A percentile compares a stretch with the other conserved stretches of the same genome.
Conservation (phyloP, 2,113 vertebrate genomes). For the Petaurus breviceps region DNA sequence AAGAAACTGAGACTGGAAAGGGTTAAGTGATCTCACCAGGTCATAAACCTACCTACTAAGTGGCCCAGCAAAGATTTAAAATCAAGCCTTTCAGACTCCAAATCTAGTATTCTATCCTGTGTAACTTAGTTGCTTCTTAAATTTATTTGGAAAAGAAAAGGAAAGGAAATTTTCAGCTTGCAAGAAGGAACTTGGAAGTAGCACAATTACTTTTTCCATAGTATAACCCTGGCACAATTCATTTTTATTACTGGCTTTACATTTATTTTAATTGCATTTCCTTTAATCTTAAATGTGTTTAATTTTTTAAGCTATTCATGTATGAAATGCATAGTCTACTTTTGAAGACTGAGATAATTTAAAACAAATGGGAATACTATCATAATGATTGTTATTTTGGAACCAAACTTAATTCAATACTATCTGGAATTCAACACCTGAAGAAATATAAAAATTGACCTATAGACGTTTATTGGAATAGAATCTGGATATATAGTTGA, state of each 20-base stretch:
- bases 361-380: constrained; percentile 23
- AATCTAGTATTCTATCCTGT: not conserved
- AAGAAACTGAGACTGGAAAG: too few relatives aligned
- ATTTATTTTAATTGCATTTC: constrained; percentile 45
- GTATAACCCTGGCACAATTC: not conserved
- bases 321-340: not conserved
- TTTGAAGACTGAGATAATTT: constrained; percentile 28
- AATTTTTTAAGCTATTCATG: constrained; percentile 25
- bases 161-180: not conserved
- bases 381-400: constrained; percentile 41
- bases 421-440: constrained; percentile 55
- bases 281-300: constrained; percentile 35
- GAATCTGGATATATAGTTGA: not conserved
- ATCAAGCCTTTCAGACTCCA: not conserved
- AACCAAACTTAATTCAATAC: constrained; percentile 44
- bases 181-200: not conserved
- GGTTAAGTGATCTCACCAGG: too few relatives aligned
- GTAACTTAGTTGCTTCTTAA: not conserved
- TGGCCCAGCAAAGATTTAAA: too few relatives aligned
- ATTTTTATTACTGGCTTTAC: constrained; percentile 14
- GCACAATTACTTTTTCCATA: not conserved
- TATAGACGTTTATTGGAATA: constrained; percentile 31
- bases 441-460: constrained; percentile 62
- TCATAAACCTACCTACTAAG: too few relatives aligned
- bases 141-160: not conserved